Conservation (phyloP, 2,797 vertebrate genomes). For the Mastacembelus armatus region DNA sequence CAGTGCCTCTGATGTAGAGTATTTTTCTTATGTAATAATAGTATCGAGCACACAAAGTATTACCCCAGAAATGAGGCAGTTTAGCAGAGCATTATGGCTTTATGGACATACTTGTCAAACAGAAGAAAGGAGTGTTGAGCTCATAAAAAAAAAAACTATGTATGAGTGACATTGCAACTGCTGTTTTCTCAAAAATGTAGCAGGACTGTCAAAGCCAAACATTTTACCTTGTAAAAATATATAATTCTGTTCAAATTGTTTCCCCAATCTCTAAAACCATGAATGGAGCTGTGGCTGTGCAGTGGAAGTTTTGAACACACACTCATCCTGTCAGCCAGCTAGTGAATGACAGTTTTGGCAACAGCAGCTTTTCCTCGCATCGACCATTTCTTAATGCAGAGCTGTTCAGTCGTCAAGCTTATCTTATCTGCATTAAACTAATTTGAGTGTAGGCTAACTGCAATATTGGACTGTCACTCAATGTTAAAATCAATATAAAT, state of each 20-base stretch:
- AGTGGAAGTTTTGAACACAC: conserved; percentile 25
- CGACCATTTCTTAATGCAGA: conserved; percentile 22
- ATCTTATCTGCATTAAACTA: conserved; percentile 39
- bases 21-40: conserved; percentile 1
- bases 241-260: conserved; percentile 46
- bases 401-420: conserved; percentile 28
- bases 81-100: conserved; percentile 5
- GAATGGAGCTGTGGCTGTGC: conserved; percentile 37
- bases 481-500: conserved; percentile 22
- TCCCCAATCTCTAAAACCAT: conserved; percentile 35
- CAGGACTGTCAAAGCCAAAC: conserved; percentile 5
- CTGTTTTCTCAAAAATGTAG: conserved; percentile 21
- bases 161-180: conserved; percentile 15
- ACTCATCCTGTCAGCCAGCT: conserved; percentile 25
- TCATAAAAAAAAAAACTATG: neutral
- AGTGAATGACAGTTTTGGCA: conserved; percentile 52
- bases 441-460: conserved; percentile 33
- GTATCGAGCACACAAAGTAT: conserved; percentile 1
- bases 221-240: conserved; percentile 18
- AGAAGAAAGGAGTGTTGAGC: conserved; percentile 3
- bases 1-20: too few species aligned
- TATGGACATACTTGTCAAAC: neutral
- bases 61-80: conserved; percentile 8
- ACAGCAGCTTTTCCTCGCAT: conserved; percentile 14
- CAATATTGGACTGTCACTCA: conserved; percentile 1